Conservation (phyloP, 2,797 vertebrate genomes). For the Paratrypauchen microcephalus region DNA sequence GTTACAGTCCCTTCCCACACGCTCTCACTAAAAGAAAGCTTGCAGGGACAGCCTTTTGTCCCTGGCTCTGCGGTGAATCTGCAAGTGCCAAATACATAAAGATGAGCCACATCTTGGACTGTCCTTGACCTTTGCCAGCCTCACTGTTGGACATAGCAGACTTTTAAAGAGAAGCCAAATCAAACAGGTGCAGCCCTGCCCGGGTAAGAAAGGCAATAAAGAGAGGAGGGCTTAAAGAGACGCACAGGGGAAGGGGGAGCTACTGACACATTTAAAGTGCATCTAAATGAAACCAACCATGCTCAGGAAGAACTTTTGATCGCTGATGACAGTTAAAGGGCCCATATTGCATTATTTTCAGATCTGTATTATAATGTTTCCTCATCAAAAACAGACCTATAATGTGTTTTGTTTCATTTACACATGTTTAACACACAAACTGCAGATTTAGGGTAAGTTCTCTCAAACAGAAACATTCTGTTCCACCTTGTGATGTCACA, state of each 20-base stretch:
- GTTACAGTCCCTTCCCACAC: neutral
- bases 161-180: constrained; percentile 12
- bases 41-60: neutral
- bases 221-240: constrained; percentile 47
- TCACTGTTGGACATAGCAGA: neutral
- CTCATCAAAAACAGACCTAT: too few relatives aligned
- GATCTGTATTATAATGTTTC: too few relatives aligned
- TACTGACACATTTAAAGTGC: constrained; percentile 57
- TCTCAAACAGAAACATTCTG: too few relatives aligned
- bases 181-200: neutral
- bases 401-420: too few relatives aligned
- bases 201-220: constrained; percentile 2
- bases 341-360: too few relatives aligned
- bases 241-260: constrained; percentile 40
- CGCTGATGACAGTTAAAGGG: neutral
- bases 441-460: too few relatives aligned
- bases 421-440: too few relatives aligned
- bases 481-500: too few relatives aligned
- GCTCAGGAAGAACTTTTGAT: neutral
- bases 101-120: constrained; percentile 3
- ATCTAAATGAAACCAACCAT: constrained; percentile 51
- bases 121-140: constrained; percentile 10
- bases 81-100: constrained; percentile 7
- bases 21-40: neutral
- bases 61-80: neutral